Base-by-base conservation (phyloP, 92 coral and sea anemone genomes). In the Ricordea florida region DNA sequence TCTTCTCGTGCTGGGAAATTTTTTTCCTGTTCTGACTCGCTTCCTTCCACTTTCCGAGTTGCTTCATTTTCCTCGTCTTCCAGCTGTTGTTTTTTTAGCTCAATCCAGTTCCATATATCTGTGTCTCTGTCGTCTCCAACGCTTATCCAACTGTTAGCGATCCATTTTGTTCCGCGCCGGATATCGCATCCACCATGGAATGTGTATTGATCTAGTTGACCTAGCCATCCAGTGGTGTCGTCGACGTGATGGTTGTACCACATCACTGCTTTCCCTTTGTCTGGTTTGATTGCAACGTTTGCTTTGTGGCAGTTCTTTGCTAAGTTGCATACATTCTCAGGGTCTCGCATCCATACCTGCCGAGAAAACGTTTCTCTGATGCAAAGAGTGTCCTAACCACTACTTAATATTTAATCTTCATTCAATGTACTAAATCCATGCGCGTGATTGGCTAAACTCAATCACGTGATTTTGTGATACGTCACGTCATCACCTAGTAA, bases 161-260 rank as follows among this genome's bases (percentile, higher is more conserved):
- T 88, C 98, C 98, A 94, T 74, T 94, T 94, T 30, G 89, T 76
- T 41, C 98, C 98, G 21, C 23, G 63, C n/a, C 25, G 66, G 6
- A 93, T 91, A 66, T 81, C 91, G 57, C 98, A 94, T 10, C 97
- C 98, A 34, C 98, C 98, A 43, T 94, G 98, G 24, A 93, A 90
- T 6, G 97, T 68, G 37, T 60, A 89, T 46, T 74, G 90, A 46
- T 94, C 97, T 10, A 94, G 74, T 24, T 55, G 75, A 15, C 97
- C 98, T 72, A 94, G 42, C 98, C 98, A 94, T 3, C 74, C 72
- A 0, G 97, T 94, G 11, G 22, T 55, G 41, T 62, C 65, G 76
- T 94, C 80, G 23, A 89, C 74, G 37, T 46, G 55, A 77, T 94
- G 98, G 66, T 92, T 94, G 81, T 94, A 94, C 98, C 98, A 94